These are phyloP conservation scores for Tetrax tetrax DNA, from an alignment of 2,113 vertebrate species.

Conservation along the genomic window DNA sequence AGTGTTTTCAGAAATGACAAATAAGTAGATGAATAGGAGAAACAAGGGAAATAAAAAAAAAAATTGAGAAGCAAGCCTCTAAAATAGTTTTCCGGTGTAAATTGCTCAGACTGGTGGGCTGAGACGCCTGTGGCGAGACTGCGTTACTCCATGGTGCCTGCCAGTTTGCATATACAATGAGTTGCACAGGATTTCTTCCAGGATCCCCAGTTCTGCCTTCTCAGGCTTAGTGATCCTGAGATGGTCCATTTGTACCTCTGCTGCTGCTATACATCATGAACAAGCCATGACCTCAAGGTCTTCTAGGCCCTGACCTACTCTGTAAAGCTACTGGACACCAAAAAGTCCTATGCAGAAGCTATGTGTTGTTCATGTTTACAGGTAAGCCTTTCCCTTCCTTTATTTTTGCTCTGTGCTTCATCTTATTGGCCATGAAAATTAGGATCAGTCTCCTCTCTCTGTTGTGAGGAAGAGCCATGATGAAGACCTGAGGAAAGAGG, in stretches of 20 bases:
- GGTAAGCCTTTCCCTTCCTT: background rate
- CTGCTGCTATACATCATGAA: background rate
- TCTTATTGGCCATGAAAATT: background rate
- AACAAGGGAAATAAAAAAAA: background rate
- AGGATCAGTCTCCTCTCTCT: background rate
- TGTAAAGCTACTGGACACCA: background rate
- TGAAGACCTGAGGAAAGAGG: background rate
- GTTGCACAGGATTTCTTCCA: background rate
- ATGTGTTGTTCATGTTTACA: rapidly evolving
- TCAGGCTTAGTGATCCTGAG: background rate
- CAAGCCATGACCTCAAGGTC: background rate
- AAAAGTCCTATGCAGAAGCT: background rate
- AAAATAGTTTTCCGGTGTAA: background rate
- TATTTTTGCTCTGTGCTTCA: background rate
- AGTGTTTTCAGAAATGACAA: background rate
- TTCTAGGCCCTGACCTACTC: background rate
- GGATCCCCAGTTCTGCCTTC: background rate
- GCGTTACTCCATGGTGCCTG: background rate
- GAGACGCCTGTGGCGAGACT: background rate
- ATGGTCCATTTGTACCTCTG: background rate
- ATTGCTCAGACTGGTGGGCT: background rate
- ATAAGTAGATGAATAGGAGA: background rate
- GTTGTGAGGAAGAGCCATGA: background rate
- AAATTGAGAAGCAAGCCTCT: background rate
- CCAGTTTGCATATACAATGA: background rate